Evolutionary conservation across 2,113 vertebrate genomes (phyloP), one percentile per base, ranked within the genome.

Genomic region (Antechinus stuartii): DNA sequence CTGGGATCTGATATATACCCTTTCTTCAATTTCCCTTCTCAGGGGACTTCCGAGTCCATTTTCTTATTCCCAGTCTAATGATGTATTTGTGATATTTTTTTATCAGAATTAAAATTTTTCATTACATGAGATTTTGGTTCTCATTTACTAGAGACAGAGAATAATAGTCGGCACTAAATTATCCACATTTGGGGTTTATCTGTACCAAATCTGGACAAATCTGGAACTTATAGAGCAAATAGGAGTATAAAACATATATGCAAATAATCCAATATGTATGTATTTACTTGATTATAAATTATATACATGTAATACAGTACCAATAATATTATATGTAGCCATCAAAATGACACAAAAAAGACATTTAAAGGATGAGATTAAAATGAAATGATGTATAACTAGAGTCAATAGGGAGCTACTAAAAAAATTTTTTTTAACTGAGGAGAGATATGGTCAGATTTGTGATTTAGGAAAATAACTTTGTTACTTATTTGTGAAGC

Each of bases 81-180:
- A 89, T 35, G 90, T 84, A 93, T 90, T n/a, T 90, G 93, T 27
- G 50, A 52, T 90, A 2, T 96, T 97, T 95, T 93, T 54, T 54
- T 96, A 93, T 91, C n/a, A 4, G n/a, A 91, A 97, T 97, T 98
- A 97, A 97, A 98, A 89, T 9, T 52, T 90, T 95, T 94, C 90
- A 91, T 90, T 95, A 47, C 24, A 76, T 8, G 24, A 42, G 93
- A 96, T 16, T 91, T 92, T 22, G 23, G 90, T 91, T 96, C 50
- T 94, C 49, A 49, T 53, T 54, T 98, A 46, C 25, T 55, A 56
- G 25, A 91, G 95, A 2, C 61, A 94, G 68, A 76, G 68, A n/a
- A n/a, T 76, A 76, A 76, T 76, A 76, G 35, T n/a, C 35, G 16
- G 35, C 68, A 76, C 19, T 76, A 42, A 76, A 76, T 42, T 76